phyloP scores from a whole-genome alignment of 2,888 invertebrate species.

The Caenorhabditis sp. region DNA sequence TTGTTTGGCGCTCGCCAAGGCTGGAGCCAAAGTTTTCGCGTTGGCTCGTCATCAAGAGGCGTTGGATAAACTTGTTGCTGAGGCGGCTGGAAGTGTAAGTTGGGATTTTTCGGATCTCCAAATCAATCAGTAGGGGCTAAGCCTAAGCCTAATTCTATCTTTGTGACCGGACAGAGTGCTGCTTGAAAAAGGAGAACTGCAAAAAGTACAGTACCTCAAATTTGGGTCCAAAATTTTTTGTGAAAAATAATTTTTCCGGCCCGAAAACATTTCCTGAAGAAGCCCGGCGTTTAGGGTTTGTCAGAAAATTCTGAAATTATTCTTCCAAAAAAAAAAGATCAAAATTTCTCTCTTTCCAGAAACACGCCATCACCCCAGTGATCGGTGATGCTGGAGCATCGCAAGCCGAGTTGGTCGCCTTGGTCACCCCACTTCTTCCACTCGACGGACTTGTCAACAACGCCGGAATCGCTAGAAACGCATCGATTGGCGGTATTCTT shows the following conservation, averaged over 20 bases:
- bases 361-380: conserved; percentile 26
- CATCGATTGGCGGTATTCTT: conserved; percentile 38
- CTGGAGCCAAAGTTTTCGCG: conserved; percentile 47
- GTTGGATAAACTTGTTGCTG: conserved; percentile 27
- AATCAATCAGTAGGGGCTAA: not conserved
- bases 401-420: conserved; percentile 34
- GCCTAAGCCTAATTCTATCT: no score
- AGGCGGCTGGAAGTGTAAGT: conserved; percentile 11
- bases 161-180: no score
- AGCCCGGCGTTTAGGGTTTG: no score
- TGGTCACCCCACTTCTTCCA: conserved; percentile 36
- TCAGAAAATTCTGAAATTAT: no score
- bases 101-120: no score
- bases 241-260: no score
- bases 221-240: no score
- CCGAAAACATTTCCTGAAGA: no score
- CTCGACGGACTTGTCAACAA: conserved; percentile 55
- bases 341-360: conserved; percentile 14
- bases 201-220: no score
- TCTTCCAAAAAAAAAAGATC: not conserved
- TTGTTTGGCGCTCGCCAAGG: conserved; percentile 35
- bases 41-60: conserved; percentile 42
- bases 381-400: conserved; percentile 49
- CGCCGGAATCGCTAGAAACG: conserved; percentile 47
- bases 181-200: no score